phyloP scores from a whole-genome alignment of 2,113 vertebrate species.

The Peucedramus taeniatus region DNA sequence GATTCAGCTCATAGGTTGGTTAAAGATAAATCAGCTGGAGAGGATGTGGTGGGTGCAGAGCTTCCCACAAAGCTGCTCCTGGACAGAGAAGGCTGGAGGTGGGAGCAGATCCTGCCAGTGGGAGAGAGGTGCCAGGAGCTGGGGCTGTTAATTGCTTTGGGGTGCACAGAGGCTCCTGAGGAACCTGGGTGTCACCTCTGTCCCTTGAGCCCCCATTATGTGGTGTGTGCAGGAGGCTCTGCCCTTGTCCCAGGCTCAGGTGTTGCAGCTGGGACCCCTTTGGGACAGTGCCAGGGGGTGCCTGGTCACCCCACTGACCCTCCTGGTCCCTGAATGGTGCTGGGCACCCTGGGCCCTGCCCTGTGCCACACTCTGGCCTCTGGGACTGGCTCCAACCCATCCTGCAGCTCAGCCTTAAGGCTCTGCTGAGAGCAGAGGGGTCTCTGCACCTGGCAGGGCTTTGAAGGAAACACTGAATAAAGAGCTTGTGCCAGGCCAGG shows the following conservation, averaged over 20 bases:
- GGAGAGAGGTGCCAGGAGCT: background rate
- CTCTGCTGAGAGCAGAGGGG: background rate
- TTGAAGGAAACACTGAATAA: background rate
- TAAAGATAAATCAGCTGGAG: background rate
- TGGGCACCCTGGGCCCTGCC: background rate
- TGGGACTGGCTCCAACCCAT: fast-evolving
- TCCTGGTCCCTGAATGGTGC: background rate
- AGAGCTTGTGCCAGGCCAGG: background rate
- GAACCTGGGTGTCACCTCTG: background rate
- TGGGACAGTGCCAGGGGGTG: background rate
- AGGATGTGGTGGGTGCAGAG: fast-evolving
- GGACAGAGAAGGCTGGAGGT: background rate
- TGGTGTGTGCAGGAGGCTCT: background rate
- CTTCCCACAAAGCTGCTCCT: background rate
- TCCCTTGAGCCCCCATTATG: fast-evolving
- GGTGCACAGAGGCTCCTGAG: background rate
- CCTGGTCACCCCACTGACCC: background rate
- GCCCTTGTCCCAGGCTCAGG: background rate
- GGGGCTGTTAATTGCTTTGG: background rate
- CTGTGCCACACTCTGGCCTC: fast-evolving
- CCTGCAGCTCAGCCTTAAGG: background rate
- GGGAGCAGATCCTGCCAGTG: background rate
- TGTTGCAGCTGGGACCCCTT: background rate
- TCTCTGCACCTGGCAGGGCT: background rate
- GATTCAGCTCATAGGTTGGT: fast-evolving